Base-by-base conservation (phyloP, 2,113 vertebrate genomes). In the Oryzias celebensis region DNA sequence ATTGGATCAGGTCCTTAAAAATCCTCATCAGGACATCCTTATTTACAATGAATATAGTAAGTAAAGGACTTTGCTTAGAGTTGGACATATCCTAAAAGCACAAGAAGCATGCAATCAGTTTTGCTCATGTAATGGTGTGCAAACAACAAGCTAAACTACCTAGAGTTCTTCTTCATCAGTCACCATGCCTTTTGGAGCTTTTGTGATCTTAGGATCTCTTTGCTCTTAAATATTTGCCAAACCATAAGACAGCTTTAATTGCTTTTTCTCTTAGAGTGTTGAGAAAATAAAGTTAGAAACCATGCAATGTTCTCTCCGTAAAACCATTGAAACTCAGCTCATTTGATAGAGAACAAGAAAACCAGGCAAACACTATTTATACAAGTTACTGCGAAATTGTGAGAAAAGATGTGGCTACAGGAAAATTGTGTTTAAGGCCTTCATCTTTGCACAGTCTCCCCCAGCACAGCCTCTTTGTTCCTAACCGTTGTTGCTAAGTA, bases 401-500 rank as follows among this genome's bases (percentile, higher is more conserved):
- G 16, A 20, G 8, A 12, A 41, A 1, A 48, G 1, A 48, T 58
- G 36, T 59, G 26, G 51, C 26, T 14, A 20, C 41, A 13, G 60
- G 4, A 76, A 70, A 63, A 59, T 41, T 7, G 2, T 4, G 16
- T 62, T 63, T 22, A 5, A 13, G 45, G 41, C 18, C 17, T 26
- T 28, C 36, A 8, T 77, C 58, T 42, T 54, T 48, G 18, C 15
- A 15, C 5, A 4, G 12, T 42, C 41, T 73, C 43, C 63, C 1
- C 22, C 45, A 18, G 46, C 56, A 58, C 50, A 4, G 14, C 58
- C 47, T 52, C 14, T 0, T 42, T 74, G 44, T 70, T 73, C 23
- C 46, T 66, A 56, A 41, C 43, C 49, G 59, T 76, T 61, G 82
- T 66, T 70, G 64, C 78, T 82, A 23, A 2, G 62, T 86, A 82